These are phyloP conservation scores for Erynnis tages DNA, from an alignment of 2,888 invertebrate genomes.

Conservation along the genomic window DNA sequence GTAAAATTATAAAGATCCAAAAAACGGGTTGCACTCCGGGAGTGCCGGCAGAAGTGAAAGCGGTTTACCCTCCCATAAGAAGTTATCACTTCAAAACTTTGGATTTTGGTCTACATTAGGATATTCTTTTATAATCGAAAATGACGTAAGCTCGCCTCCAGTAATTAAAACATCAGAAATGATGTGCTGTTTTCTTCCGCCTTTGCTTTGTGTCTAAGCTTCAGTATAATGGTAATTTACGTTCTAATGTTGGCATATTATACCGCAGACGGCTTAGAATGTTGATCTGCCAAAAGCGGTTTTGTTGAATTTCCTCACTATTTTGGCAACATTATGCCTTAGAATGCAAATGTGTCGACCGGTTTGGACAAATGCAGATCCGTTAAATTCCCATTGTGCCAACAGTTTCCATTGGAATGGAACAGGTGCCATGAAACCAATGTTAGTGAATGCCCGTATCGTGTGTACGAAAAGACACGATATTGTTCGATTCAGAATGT, in stretches of 20 bases:
- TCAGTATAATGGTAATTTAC: conserved; percentile 15
- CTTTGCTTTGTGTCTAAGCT: background rate
- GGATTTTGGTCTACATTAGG: too few relatives aligned
- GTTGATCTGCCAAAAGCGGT: conserved; percentile 24
- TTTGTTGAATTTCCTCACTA: conserved; percentile 23
- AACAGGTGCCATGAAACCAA: conserved; percentile 25
- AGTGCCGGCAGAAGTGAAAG: too few relatives aligned
- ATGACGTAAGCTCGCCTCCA: background rate
- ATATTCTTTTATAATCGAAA: too few relatives aligned
- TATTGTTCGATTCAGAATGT: background rate
- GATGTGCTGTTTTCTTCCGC: background rate
- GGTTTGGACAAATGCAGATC: conserved; percentile 18
- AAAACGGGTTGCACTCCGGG: too few relatives aligned
- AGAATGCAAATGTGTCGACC: conserved; percentile 25
- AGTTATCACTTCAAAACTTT: too few relatives aligned
- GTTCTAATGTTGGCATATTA: conserved; percentile 8
- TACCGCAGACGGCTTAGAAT: conserved; percentile 22
- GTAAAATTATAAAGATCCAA: too few relatives aligned
- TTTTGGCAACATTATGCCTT: conserved; percentile 27
- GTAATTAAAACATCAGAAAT: background rate
- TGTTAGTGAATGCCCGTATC: background rate
- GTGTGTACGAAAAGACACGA: background rate
- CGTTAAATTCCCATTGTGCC: conserved; percentile 16
- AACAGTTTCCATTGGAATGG: conserved; percentile 5
- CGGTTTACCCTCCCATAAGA: too few relatives aligned